Percentiles rank a stretch among this genome's conserved stretches.
Evolutionary conservation across 2,113 vertebrate species (phyloP).

Genomic region (Colistium nudipinnis): DNA sequence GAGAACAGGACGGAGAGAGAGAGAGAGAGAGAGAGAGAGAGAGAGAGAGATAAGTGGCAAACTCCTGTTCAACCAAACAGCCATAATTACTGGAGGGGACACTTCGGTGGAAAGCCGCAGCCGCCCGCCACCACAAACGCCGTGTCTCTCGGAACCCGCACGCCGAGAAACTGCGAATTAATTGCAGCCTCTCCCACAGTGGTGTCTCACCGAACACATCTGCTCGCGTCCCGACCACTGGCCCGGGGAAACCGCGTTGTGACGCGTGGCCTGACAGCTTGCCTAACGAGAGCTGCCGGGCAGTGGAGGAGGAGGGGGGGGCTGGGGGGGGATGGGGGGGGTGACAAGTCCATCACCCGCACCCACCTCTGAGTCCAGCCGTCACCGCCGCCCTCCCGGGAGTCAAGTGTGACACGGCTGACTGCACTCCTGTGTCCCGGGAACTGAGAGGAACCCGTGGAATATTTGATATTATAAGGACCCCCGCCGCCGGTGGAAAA

Average conservation of each 20-base stretch:
- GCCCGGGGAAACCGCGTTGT: constrained; percentile 35
- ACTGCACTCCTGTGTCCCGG: neutral
- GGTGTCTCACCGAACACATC: constrained; percentile 50
- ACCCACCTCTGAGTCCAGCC: constrained; percentile 26
- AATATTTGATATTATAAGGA: too few relatives aligned
- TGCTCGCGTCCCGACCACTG: constrained; percentile 35
- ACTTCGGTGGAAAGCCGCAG: neutral
- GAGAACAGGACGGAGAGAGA: too few relatives aligned
- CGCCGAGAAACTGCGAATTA: constrained; percentile 19
- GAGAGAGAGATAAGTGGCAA: too few relatives aligned
- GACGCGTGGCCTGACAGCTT: constrained; percentile 48
- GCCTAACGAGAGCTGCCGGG: constrained; percentile 22
- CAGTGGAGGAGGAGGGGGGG: neutral
- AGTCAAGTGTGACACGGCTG: constrained; percentile 26
- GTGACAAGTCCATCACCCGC: constrained; percentile 23
- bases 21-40: too few relatives aligned
- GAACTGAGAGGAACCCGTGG: neutral
- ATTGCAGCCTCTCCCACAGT: constrained; percentile 22
- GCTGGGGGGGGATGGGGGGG: too few relatives aligned
- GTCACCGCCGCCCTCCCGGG: constrained; percentile 20
- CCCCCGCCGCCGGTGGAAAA: too few relatives aligned
- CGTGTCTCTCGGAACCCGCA: constrained; percentile 2
- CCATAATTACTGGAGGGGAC: neutral
- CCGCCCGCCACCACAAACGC: neutral
- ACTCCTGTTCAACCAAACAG: neutral